Conservation (phyloP, 2,888 invertebrate species). For the Cenopis cana region DNA sequence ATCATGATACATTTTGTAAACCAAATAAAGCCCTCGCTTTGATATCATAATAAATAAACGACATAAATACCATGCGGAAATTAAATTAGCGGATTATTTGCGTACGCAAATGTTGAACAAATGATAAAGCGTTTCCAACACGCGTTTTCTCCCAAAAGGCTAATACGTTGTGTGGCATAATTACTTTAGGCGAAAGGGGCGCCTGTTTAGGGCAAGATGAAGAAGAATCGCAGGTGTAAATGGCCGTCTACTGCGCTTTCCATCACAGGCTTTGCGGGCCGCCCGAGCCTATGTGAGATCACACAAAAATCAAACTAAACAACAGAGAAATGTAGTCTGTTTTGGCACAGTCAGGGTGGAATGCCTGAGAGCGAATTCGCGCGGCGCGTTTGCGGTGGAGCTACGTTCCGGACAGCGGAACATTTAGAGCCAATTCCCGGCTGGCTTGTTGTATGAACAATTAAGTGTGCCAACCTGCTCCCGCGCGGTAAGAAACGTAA, state of each 20-base stretch:
- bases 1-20: slow-evolving; percentile 72
- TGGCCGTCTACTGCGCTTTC: slow-evolving; percentile 78
- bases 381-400: slow-evolving; percentile 72
- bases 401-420: slow-evolving; percentile 74
- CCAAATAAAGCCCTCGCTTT: slow-evolving; percentile 78
- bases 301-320: slow-evolving; percentile 62
- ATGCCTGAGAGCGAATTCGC: slow-evolving; percentile 62
- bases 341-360: slow-evolving; percentile 61
- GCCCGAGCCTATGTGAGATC: slow-evolving; percentile 46
- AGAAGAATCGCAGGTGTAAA: slow-evolving; percentile 84
- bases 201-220: slow-evolving; percentile 81
- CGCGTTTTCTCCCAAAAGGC: slow-evolving; percentile 81
- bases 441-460: slow-evolving; percentile 84
- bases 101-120: slow-evolving; percentile 82
- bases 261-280: slow-evolving; percentile 66
- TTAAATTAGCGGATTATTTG: slow-evolving; percentile 83
- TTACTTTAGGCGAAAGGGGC: slow-evolving; percentile 80
- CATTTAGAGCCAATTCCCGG: slow-evolving; percentile 81
- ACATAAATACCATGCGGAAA: slow-evolving; percentile 79
- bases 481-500: slow-evolving; percentile 75
- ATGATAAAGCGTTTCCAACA: slow-evolving; percentile 82
- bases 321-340: slow-evolving; percentile 63
- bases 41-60: slow-evolving; percentile 82
- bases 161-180: slow-evolving; percentile 82
- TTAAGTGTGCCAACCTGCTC: slow-evolving; percentile 78